Percentiles rank a stretch among this genome's conserved stretches.
phyloP scores from a whole-genome alignment of 2,113 vertebrate genomes.

The Plotosus lineatus region DNA sequence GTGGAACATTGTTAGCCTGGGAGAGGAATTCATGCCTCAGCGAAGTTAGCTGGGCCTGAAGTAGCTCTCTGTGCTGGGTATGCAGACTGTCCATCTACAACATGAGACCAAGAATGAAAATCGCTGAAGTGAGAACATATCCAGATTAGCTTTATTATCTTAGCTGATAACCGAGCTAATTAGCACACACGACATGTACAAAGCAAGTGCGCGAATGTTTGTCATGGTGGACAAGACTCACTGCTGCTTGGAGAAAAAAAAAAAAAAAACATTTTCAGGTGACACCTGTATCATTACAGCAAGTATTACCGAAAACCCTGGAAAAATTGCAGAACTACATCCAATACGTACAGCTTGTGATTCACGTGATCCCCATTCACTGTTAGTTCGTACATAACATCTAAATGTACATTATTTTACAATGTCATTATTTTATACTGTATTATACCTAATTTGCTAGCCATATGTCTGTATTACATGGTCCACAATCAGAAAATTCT shows the following conservation, averaged over 20 bases:
- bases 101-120: not conserved
- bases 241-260: not conserved
- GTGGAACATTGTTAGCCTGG: constrained; percentile 8
- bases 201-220: not conserved
- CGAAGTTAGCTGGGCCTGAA: constrained; percentile 59
- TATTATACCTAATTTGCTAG: too few species aligned
- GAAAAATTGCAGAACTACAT: too few species aligned
- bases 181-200: not conserved
- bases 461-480: too few species aligned
- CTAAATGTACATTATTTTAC: too few species aligned
- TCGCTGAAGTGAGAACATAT: not conserved
- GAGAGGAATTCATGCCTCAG: constrained; percentile 56
- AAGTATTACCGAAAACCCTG: too few species aligned
- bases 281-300: not conserved
- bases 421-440: too few species aligned
- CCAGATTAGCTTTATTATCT: not conserved
- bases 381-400: too few species aligned
- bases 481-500: too few species aligned
- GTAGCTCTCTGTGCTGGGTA: constrained; percentile 58
- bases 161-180: not conserved
- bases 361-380: too few species aligned
- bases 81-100: constrained; percentile 60
- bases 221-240: not conserved
- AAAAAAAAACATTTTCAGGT: not conserved
- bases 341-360: too few species aligned